Percentiles rank a stretch among this genome's conserved stretches.
Conservation (phyloP, 1,140 invertebrate species). For the Apis mellifera region DNA sequence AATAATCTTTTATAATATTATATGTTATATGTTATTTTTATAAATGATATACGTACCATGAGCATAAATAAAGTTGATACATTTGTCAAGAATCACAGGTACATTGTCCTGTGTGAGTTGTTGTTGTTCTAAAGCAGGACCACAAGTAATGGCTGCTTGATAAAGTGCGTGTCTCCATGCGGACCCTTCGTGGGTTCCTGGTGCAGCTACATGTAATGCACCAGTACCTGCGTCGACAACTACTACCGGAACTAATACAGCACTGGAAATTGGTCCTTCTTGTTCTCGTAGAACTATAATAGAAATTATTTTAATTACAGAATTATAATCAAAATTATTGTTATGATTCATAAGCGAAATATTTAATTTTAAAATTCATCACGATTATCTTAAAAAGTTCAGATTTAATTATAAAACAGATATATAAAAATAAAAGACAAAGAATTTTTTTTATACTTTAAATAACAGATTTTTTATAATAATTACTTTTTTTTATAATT, state of each 20-base stretch:
- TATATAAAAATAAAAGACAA: neutral
- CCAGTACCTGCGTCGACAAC: conserved; percentile 73
- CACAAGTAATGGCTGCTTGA: conserved; percentile 89
- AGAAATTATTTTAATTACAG: neutral
- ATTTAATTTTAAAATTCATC: neutral
- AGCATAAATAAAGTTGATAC: conserved; percentile 92
- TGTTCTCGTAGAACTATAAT: conserved; percentile 73
- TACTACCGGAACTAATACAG: conserved; percentile 67
- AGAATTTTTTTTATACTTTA: neutral
- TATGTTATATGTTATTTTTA: too few relatives aligned
- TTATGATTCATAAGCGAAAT: neutral
- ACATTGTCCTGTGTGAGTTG: conserved; percentile 93
- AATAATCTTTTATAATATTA: too few relatives aligned
- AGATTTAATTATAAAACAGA: neutral
- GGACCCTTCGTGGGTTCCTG: conserved; percentile 73
- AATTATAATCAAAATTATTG: neutral
- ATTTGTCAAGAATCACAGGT: conserved; percentile 94
- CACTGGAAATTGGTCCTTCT: conserved; percentile 71
- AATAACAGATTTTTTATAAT: neutral
- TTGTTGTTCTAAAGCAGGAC: conserved; percentile 89
- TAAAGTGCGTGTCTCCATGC: conserved; percentile 88
- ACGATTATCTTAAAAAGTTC: neutral
- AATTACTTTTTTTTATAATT: conserved; percentile 11
- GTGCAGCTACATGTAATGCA: conserved; percentile 73
- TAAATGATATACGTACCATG: conserved; percentile 83